Evolutionary conservation across 64 coral and sea anemone genomes (phyloP).

Genomic region (Cladopsammia gracilis): DNA sequence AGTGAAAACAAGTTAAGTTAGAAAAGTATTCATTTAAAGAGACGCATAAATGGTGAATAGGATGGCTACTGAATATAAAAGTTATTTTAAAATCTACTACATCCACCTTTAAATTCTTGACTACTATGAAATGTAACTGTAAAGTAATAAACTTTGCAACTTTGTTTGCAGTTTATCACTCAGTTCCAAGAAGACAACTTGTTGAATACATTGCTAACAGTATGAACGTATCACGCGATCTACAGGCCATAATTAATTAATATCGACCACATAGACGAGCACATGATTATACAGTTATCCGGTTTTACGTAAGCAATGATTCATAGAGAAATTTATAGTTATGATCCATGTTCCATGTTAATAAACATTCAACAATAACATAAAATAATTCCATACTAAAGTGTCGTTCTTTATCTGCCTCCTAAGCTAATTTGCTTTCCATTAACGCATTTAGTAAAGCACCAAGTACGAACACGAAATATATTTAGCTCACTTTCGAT

Average conservation of each 20-base stretch:
- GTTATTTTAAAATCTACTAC: no score
- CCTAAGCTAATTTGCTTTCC: not conserved
- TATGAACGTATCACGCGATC: no score
- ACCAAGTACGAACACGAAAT: no score
- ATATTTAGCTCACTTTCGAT: conserved; percentile 6
- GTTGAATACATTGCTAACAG: not conserved
- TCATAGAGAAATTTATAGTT: conserved; percentile 15
- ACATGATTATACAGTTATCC: conserved; percentile 13
- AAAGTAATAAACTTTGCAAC: not conserved
- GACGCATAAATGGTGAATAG: not conserved
- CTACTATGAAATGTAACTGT: not conserved
- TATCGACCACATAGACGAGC: not conserved
- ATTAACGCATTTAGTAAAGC: no score
- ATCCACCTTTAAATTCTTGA: no score
- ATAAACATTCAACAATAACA: not conserved
- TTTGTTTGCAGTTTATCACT: not conserved
- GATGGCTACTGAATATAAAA: no score
- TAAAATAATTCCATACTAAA: not conserved
- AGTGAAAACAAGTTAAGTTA: not conserved
- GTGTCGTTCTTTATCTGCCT: not conserved
- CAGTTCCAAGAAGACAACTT: not conserved
- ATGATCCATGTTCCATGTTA: not conserved
- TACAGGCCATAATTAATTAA: no score
- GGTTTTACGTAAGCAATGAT: conserved; percentile 12
- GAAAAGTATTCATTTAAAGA: not conserved